Conservation (phyloP, 1,140 invertebrate genomes). For the Augochlora pura region DNA sequence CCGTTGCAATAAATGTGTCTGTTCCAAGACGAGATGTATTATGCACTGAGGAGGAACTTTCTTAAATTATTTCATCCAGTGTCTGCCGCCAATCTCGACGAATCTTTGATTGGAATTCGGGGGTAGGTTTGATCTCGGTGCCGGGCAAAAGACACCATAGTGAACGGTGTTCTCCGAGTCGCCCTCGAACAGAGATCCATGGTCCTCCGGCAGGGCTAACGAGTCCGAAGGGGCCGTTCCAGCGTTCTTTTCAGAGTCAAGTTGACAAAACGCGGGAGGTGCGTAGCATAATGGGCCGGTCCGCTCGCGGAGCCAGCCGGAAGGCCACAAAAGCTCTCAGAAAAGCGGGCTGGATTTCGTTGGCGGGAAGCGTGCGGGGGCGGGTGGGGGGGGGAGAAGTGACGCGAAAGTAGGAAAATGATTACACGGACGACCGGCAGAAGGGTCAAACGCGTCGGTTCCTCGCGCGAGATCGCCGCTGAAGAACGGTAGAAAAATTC, state of each 20-base stretch:
- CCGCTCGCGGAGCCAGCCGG: conserved; percentile 32
- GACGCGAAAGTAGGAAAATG: conserved; percentile 35
- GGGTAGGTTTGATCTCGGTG: no score
- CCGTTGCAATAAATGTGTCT: no score
- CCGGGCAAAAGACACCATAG: background rate
- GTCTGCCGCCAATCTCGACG: background rate
- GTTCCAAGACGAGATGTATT: no score
- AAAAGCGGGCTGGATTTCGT: conserved; percentile 21
- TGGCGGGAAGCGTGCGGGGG: background rate
- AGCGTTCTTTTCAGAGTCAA: conserved; percentile 34
- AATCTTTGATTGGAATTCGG: background rate
- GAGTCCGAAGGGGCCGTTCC: conserved; percentile 28
- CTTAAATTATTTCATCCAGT: no score
- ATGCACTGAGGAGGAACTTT: no score
- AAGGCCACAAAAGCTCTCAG: conserved; percentile 42
- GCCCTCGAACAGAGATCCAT: background rate
- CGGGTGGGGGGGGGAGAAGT: background rate
- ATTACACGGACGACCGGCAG: conserved; percentile 32
- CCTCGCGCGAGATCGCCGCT: background rate
- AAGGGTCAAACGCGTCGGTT: conserved; percentile 40
- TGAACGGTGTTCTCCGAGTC: background rate
- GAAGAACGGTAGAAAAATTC: background rate
- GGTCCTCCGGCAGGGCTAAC: conserved; percentile 6
- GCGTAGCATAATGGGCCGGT: conserved; percentile 52
- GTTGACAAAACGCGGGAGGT: conserved; percentile 52